Evolutionary conservation across 1,140 invertebrate species (phyloP).

Genomic region (Drosophila carrolli): DNA sequence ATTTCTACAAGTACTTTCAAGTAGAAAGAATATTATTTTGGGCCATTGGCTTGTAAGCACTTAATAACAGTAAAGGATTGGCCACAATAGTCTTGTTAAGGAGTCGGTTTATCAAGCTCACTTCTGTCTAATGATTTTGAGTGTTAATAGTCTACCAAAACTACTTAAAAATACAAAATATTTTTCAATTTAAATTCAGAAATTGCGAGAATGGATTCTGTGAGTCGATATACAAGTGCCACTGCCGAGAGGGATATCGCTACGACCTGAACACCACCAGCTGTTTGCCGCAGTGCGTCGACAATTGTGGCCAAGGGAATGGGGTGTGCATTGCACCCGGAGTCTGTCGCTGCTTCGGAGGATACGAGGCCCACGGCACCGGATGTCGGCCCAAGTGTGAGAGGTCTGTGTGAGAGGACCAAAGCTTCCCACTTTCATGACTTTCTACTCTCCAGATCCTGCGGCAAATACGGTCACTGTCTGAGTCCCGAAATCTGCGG

Average conservation of each 20-base stretch:
- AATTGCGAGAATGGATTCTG: conserved; percentile 87
- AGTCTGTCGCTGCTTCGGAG: conserved; percentile 87
- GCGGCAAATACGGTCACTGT: conserved; percentile 70
- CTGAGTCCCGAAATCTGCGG: conserved; percentile 70
- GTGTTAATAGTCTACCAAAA: neutral
- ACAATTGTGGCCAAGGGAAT: conserved; percentile 80
- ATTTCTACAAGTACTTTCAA: no score
- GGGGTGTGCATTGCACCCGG: conserved; percentile 85
- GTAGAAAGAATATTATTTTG: no score
- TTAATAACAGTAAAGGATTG: no score
- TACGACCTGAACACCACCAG: conserved; percentile 81
- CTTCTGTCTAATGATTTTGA: no score
- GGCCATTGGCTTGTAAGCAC: no score
- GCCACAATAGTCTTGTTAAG: no score
- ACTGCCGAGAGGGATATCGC: conserved; percentile 87
- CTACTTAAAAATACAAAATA: neutral
- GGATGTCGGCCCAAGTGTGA: conserved; percentile 71
- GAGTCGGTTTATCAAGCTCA: no score
- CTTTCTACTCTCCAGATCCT: conserved; percentile 35
- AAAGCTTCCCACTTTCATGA: neutral
- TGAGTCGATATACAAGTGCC: conserved; percentile 86
- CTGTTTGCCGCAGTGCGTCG: conserved; percentile 69
- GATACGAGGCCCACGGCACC: conserved; percentile 77
- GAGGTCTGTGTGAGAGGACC: conserved; percentile 13
- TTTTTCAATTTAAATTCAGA: conserved; percentile 15